Evolutionary conservation across 2,797 vertebrate genomes (phyloP), one percentile per base, ranked within the genome.

Genomic region (Acomys russatus): DNA sequence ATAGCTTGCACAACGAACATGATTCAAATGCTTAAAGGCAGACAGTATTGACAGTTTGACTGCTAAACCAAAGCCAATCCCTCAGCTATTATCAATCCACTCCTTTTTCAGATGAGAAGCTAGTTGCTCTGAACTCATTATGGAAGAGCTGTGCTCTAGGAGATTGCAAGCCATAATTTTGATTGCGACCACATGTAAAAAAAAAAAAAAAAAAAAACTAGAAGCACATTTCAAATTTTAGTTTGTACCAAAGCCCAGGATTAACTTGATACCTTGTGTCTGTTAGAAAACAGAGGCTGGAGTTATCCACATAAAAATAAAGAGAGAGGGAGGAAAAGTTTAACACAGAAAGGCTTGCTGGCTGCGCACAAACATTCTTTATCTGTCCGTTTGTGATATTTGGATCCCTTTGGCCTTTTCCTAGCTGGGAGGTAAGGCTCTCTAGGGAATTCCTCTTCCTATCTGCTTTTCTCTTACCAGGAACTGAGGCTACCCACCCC

Each of bases 181-280:
- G 66, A 87, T 93, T 82, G 64, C 80, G 71, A 68, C 64, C 14
- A 83, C 56, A 49, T 22, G 1, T 44, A 85, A 54, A 49, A 93
- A 44, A 44, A 44, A 44, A 44, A n/a, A 44, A n/a, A n/a, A 44
- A 44, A 44, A 3, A 44, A 44, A 78, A 35, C n/a, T 14, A 83
- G 56, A 91, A 77, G 61, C 12, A 63, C 18, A 89, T 91, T 96
- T 96, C 49, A 83, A 91, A 86, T 90, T 64, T 28, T 68, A 92
- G 12, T 38, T 91, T 91, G 10, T 89, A 49, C 38, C 33, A 30
- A 96, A 92, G 38, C 10, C 44, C 77, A 68, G 3, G 61, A 30
- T 91, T 94, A 17, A 61, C 22, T 89, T 93, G 85, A 70, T 77
- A 66, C 15, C 6, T 70, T 66, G 17, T 89, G 17, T 15, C 84